Evolutionary conservation across 1,140 invertebrate species (phyloP), one percentile per base, ranked within the genome.

Genomic region (Brachionus koreanus): DNA sequence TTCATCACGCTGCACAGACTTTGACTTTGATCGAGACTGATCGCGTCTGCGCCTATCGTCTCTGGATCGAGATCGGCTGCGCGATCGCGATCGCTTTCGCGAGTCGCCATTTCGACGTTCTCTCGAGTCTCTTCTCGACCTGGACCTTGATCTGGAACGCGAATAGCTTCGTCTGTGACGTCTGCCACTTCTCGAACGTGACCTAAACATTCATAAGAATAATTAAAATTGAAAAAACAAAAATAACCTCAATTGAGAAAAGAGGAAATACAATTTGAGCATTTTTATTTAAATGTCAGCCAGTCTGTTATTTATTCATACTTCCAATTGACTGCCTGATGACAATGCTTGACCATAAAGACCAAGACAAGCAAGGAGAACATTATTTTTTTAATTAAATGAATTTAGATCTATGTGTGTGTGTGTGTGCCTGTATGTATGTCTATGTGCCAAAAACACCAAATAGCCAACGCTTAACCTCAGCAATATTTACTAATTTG

Each of bases 171-270:
- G 65, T n/a, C 37, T 69, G 35, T 69, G 29, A 3, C 65, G 65
- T 69, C 65, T 35, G 37, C 35, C 65, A 42, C 65, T 69, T 69
- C 65, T 69, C 13, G 65, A 69, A 10, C 65, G n/a, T 16, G 65
- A 69, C 37, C 65, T 69, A 39, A 19, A 69, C 16, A 69, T 65
- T 12, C 16, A 69, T 4, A 69, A 69, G n/a, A 69, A 69, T 16
- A 13, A 42, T 39, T 39, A 6, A 69, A 29, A 37, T 7, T 16
- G 5, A 69, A 23, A 4, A 23, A 57, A 19, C 6, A 29, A 29
- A 29, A 29, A 29, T 29, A 29, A 6, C 7, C 49, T 23, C n/a
- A 25, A 57, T 16, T 19, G 49, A 25, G 7, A 57, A 57, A 57
- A 57, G 49, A 57, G 49, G 49, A 57, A 57, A 25, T 25, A 57